Percentiles rank a stretch among this genome's conserved stretches.
These are phyloP conservation scores for Brachymystax lenok DNA, from an alignment of 2,797 vertebrate genomes.

Conservation along the genomic window DNA sequence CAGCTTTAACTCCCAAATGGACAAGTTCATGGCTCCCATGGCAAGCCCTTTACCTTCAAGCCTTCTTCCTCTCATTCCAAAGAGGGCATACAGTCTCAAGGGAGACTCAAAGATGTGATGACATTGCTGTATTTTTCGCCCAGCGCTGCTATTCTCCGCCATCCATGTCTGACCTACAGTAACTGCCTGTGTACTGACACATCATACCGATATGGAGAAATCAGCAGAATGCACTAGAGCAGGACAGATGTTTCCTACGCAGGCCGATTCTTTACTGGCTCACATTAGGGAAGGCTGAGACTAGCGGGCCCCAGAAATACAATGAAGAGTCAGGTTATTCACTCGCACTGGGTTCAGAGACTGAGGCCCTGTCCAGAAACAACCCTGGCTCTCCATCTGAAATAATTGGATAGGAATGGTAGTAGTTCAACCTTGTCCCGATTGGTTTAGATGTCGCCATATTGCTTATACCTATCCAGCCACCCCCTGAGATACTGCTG, in stretches of 20 bases:
- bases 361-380: background rate
- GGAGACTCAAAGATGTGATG: background rate
- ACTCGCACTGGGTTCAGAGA: background rate
- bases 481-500: background rate
- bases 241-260: background rate
- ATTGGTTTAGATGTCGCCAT: too few relatives aligned
- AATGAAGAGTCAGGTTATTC: background rate
- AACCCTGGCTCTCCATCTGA: background rate
- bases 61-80: background rate
- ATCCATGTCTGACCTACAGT: background rate
- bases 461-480: background rate
- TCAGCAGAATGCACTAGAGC: background rate
- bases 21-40: background rate
- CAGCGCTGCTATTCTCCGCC: slow-evolving; percentile 4
- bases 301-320: background rate
- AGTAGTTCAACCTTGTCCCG: background rate
- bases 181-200: background rate
- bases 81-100: background rate
- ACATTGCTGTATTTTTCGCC: slow-evolving; percentile 8
- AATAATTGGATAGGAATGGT: background rate
- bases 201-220: background rate
- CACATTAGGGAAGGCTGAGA: background rate
- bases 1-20: background rate
- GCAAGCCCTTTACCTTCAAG: background rate
- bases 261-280: background rate